phyloP scores from a whole-genome alignment of 2,797 vertebrate species.

The Anas acuta region DNA sequence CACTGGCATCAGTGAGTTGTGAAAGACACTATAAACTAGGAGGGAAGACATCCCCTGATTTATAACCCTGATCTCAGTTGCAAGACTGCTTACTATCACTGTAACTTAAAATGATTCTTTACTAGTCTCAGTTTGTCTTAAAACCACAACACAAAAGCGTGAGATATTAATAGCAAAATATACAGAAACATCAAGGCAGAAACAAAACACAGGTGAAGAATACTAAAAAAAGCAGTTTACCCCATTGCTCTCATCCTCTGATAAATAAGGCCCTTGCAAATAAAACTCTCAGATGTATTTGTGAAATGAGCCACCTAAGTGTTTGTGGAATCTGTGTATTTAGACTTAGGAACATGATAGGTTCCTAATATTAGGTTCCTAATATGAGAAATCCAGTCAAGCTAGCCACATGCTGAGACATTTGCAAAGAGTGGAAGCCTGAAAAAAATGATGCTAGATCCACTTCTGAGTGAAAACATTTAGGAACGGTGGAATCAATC shows the following conservation, averaged over 20 bases:
- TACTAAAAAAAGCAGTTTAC: background rate
- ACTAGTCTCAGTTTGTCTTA: background rate
- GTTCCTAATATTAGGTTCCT: background rate
- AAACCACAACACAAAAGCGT: background rate
- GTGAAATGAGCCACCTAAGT: background rate
- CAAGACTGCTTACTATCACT: background rate
- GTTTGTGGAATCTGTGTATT: background rate
- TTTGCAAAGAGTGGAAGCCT: conserved; percentile 6
- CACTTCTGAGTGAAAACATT: background rate
- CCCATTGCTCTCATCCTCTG: background rate
- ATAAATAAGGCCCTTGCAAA: background rate
- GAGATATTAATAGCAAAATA: background rate
- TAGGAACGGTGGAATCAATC: background rate
- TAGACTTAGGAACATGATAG: background rate
- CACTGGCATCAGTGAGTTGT: background rate
- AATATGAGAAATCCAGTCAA: background rate
- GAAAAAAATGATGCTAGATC: background rate
- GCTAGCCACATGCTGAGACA: background rate
- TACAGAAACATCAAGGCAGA: conserved; percentile 3
- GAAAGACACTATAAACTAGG: background rate
- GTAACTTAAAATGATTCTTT: background rate
- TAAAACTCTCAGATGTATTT: background rate
- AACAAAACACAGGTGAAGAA: background rate
- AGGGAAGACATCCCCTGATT: conserved; percentile 11
- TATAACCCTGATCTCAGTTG: background rate